Evolutionary conservation across 2,113 vertebrate genomes (phyloP).

Genomic region (Ictalurus punctatus): DNA sequence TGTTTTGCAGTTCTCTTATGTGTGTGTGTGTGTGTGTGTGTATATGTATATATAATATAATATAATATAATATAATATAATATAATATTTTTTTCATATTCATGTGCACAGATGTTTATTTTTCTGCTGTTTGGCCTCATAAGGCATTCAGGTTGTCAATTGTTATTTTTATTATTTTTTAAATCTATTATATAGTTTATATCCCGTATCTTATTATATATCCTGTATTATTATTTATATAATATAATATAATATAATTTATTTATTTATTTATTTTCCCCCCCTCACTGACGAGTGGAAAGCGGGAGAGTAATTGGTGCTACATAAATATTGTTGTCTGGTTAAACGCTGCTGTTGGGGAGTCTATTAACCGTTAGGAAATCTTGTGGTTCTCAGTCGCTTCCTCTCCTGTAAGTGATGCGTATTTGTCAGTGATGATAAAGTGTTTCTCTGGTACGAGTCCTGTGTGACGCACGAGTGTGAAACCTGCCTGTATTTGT

Average conservation of each 20-base stretch:
- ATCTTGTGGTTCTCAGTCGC: conserved; percentile 39
- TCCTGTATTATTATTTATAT: no score
- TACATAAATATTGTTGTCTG: conserved; percentile 5
- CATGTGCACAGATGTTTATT: neutral
- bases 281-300: neutral
- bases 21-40: no score
- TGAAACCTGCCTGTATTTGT: conserved; percentile 13
- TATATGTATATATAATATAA: no score
- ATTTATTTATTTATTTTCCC: neutral
- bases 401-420: conserved; percentile 49
- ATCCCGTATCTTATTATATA: no score
- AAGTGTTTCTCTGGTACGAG: neutral
- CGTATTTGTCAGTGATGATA: conserved; percentile 44
- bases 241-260: no score
- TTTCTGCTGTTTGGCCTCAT: neutral
- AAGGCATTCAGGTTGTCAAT: neutral
- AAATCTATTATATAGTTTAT: no score
- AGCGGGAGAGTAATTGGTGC: neutral
- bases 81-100: no score
- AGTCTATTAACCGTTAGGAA: conserved; percentile 34
- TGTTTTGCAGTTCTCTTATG: no score
- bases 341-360: conserved; percentile 4
- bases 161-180: neutral
- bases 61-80: no score
- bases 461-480: conserved; percentile 7